Percentiles rank a stretch among this genome's conserved stretches.
These are phyloP conservation scores for Lomographa bimaculata DNA, from an alignment of 2,888 invertebrate species.

Conservation along the genomic window DNA sequence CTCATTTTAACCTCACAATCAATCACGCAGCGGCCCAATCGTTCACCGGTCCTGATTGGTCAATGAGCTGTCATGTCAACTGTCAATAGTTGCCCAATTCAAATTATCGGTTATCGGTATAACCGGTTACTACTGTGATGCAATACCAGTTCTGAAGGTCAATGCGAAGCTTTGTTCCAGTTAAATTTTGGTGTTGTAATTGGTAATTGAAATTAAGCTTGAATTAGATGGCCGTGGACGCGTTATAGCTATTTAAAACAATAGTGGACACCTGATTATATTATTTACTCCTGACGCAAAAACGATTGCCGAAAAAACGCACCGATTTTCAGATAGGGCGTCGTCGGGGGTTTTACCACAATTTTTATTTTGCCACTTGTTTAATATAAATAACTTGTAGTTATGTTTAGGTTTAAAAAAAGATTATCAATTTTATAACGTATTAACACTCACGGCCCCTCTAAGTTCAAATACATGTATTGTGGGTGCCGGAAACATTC, in stretches of 20 bases:
- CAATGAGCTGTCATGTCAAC: constrained; percentile 18
- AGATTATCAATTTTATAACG: too few relatives aligned
- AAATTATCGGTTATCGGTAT: constrained; percentile 2
- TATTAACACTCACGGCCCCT: too few relatives aligned
- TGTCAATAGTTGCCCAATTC: constrained; percentile 8
- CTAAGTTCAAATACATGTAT: too few relatives aligned
- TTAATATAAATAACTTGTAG: too few relatives aligned
- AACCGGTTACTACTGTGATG: constrained; percentile 36
- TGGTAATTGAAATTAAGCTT: constrained; percentile 30
- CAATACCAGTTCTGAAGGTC: constrained; percentile 52
- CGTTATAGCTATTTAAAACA: constrained; percentile 8
- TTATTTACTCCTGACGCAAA: too few relatives aligned
- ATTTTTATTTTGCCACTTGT: too few relatives aligned
- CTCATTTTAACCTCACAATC: constrained; percentile 7
- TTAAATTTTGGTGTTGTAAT: constrained; percentile 30
- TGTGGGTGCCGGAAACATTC: too few relatives aligned
- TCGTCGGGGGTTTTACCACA: too few relatives aligned
- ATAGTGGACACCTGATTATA: too few relatives aligned
- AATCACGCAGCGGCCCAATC: constrained; percentile 21
- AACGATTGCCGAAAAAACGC: too few relatives aligned
- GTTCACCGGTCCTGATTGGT: constrained; percentile 13
- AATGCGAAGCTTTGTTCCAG: constrained; percentile 42
- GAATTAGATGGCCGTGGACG: constrained; percentile 9
- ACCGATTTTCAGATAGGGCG: too few relatives aligned
- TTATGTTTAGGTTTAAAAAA: too few relatives aligned